Evolutionary conservation across 2,888 invertebrate genomes (phyloP).

Genomic region (Cactoblastis cactorum): DNA sequence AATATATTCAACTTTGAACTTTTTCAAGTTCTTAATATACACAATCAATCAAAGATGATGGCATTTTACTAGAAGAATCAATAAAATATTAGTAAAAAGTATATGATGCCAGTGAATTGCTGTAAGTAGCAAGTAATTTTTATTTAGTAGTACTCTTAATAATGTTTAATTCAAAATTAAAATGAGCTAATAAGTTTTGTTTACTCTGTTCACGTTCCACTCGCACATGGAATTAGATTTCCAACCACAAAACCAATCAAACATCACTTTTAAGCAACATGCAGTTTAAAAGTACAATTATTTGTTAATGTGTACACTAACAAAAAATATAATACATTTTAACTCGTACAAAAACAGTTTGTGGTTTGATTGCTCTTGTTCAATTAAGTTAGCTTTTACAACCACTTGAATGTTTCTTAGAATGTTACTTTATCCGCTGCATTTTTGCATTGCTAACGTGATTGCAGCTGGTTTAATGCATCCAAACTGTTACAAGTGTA

Average conservation of each 20-base stretch:
- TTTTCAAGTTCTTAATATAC: too few relatives aligned
- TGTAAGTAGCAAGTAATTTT: too few relatives aligned
- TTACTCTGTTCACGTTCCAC: too few relatives aligned
- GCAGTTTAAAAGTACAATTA: not conserved
- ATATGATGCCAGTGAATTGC: too few relatives aligned
- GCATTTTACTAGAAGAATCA: too few relatives aligned
- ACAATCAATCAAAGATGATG: too few relatives aligned
- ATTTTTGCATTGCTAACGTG: constrained; percentile 10
- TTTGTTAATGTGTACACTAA: not conserved
- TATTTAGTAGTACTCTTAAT: too few relatives aligned
- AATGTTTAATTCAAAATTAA: too few relatives aligned
- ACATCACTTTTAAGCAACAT: not conserved
- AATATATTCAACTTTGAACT: too few relatives aligned
- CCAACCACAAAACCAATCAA: not conserved
- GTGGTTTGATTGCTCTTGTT: constrained; percentile 2
- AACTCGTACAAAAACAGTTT: not conserved
- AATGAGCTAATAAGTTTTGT: too few relatives aligned
- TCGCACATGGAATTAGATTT: constrained; percentile 36
- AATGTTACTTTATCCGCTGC: constrained; percentile 3
- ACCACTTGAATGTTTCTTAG: constrained; percentile 3
- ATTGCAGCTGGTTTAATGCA: constrained; percentile 14
- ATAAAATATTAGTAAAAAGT: too few relatives aligned
- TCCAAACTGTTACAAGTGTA: constrained; percentile 12
- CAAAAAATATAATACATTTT: not conserved
- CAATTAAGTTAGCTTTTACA: constrained; percentile 9